Percentiles rank a stretch among this genome's conserved stretches.
Evolutionary conservation across 2,113 vertebrate species (phyloP).

Genomic region (Perognathus longimembris): DNA sequence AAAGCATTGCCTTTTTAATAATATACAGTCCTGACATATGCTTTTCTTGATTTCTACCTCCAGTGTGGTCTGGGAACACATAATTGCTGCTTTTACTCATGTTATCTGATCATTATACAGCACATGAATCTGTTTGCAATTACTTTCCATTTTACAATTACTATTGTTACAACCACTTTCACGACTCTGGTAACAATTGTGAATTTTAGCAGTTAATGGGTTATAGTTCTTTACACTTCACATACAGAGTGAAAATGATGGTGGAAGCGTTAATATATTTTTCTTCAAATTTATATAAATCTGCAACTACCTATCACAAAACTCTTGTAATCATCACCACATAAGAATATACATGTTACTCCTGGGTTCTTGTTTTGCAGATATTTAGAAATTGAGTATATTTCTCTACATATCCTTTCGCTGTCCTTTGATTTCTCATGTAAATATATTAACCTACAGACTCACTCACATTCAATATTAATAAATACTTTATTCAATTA

Average conservation of each 20-base stretch:
- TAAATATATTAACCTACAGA: not conserved
- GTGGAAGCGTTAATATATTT: slow-evolving; percentile 73
- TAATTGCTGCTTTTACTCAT: slow-evolving; percentile 85
- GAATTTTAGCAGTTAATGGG: slow-evolving; percentile 81
- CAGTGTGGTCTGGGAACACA: slow-evolving; percentile 83
- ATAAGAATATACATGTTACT: slow-evolving; percentile 37
- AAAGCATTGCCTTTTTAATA: slow-evolving; percentile 83
- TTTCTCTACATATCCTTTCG: not conserved
- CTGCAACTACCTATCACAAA: slow-evolving; percentile 70
- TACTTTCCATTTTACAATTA: slow-evolving; percentile 86
- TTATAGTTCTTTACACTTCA: slow-evolving; percentile 79
- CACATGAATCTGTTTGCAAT: slow-evolving; percentile 81
- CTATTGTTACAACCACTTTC: slow-evolving; percentile 82
- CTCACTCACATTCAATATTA: not conserved
- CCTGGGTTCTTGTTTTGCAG: slow-evolving; percentile 18
- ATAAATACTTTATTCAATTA: not conserved
- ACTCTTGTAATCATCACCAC: slow-evolving; percentile 69
- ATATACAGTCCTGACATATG: slow-evolving; percentile 69
- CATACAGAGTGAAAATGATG: slow-evolving; percentile 78
- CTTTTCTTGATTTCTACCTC: slow-evolving; percentile 82
- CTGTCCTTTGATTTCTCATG: slow-evolving; percentile 29
- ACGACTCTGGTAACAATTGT: slow-evolving; percentile 81
- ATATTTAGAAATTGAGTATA: not conserved
- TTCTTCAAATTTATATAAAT: slow-evolving; percentile 77
- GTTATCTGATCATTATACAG: slow-evolving; percentile 87